phyloP scores from a whole-genome alignment of 2,113 vertebrate species.

The Amphilophus citrinellus region DNA sequence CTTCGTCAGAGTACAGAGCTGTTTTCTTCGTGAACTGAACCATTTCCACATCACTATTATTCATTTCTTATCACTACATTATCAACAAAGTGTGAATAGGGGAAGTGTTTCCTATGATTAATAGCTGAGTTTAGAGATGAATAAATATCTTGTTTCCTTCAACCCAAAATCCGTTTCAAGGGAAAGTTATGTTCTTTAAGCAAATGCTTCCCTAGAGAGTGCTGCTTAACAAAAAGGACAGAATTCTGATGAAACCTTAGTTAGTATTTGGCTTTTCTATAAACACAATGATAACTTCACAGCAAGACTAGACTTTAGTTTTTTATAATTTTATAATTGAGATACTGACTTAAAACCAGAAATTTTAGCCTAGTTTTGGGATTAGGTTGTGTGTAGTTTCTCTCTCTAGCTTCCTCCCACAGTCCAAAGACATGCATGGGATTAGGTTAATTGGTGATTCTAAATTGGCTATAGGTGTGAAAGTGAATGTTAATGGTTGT shows the following conservation, averaged over 20 bases:
- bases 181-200: background rate
- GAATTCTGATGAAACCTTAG: too few relatives aligned
- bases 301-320: background rate
- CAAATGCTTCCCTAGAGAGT: background rate
- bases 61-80: constrained; percentile 60
- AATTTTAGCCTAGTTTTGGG: background rate
- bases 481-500: background rate
- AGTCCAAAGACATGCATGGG: too few relatives aligned
- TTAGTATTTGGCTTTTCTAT: too few relatives aligned
- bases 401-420: too few relatives aligned
- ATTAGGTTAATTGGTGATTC: background rate
- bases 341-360: background rate
- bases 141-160: constrained; percentile 38
- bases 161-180: constrained; percentile 12
- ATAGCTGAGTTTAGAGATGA: constrained; percentile 39
- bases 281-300: too few relatives aligned
- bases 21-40: constrained; percentile 5
- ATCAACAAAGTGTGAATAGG: constrained; percentile 45
- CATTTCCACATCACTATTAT: constrained; percentile 36
- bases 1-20: background rate
- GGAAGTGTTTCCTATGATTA: constrained; percentile 55
- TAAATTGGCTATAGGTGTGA: background rate
- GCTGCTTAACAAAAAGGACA: background rate
- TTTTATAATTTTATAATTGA: background rate
- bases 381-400: too few relatives aligned